phyloP scores from a whole-genome alignment of 2,888 invertebrate species.

The Tortricodes alternella region DNA sequence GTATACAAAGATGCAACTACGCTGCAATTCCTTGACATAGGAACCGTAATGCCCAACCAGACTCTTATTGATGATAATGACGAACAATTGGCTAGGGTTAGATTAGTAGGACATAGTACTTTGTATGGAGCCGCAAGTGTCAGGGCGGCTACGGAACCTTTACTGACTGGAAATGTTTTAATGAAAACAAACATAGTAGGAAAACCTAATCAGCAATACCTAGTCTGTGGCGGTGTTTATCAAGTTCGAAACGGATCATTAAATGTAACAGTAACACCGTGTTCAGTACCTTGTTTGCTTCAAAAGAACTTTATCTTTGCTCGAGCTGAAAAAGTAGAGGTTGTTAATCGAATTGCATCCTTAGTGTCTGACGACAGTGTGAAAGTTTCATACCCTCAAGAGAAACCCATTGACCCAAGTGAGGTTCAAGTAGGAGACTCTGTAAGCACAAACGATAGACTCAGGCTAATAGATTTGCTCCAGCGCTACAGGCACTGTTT shows the following conservation, averaged over 20 bases:
- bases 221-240: not conserved
- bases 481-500: no score
- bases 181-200: not conserved
- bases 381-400: no score
- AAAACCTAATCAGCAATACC: not conserved
- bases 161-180: not conserved
- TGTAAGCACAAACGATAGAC: no score
- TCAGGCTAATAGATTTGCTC: no score
- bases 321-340: not conserved
- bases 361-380: no score
- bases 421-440: no score
- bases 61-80: not conserved
- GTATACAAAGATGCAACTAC: not conserved
- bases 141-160: not conserved
- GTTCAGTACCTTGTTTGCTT: not conserved
- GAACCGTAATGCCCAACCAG: not conserved
- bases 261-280: not conserved
- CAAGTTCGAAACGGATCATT: not conserved
- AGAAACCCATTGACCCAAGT: no score
- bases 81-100: not conserved
- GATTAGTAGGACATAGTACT: not conserved
- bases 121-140: not conserved
- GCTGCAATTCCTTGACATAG: not conserved
- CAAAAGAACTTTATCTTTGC: not conserved
- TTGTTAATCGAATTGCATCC: not conserved